phyloP scores from a whole-genome alignment of 2,888 invertebrate species.

The Leptarthrus brevirostris region DNA sequence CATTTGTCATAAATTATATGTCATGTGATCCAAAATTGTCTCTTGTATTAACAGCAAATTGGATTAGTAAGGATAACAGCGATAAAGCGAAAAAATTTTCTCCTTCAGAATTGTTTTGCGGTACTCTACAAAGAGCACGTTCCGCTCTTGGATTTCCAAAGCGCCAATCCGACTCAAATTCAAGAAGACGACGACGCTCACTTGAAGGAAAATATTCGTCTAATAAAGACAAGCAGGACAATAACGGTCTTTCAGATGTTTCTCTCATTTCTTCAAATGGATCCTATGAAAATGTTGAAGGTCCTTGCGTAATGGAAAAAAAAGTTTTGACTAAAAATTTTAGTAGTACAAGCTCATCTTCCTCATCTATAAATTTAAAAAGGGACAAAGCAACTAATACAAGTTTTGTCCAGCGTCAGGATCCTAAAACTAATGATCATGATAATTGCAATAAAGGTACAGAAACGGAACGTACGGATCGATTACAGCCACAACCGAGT shows the following conservation, averaged over 20 bases:
- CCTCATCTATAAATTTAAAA: constrained; percentile 41
- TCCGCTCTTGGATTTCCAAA: constrained; percentile 57
- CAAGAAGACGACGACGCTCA: constrained; percentile 13
- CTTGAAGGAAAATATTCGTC: neutral
- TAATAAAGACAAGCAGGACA: neutral
- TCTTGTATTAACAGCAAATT: constrained; percentile 61
- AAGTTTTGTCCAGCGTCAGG: constrained; percentile 41
- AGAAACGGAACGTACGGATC: constrained; percentile 49
- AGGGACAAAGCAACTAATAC: constrained; percentile 54
- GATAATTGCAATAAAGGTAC: neutral
- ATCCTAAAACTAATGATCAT: constrained; percentile 35
- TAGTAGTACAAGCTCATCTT: constrained; percentile 28
- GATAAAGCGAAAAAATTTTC: constrained; percentile 58
- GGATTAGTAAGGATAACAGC: constrained; percentile 58
- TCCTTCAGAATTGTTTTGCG: constrained; percentile 58
- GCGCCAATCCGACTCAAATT: constrained; percentile 4
- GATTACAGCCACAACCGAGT: constrained; percentile 53
- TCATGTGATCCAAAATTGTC: constrained; percentile 58
- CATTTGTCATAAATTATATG: constrained; percentile 58
- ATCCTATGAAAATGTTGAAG: constrained; percentile 22
- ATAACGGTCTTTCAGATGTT: neutral
- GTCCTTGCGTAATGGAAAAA: constrained; percentile 48
- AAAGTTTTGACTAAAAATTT: constrained; percentile 3
- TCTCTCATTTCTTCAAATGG: constrained; percentile 21
- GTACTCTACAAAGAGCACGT: constrained; percentile 58